phyloP scores from a whole-genome alignment of 2,113 vertebrate species.

The Odontesthes bonariensis region DNA sequence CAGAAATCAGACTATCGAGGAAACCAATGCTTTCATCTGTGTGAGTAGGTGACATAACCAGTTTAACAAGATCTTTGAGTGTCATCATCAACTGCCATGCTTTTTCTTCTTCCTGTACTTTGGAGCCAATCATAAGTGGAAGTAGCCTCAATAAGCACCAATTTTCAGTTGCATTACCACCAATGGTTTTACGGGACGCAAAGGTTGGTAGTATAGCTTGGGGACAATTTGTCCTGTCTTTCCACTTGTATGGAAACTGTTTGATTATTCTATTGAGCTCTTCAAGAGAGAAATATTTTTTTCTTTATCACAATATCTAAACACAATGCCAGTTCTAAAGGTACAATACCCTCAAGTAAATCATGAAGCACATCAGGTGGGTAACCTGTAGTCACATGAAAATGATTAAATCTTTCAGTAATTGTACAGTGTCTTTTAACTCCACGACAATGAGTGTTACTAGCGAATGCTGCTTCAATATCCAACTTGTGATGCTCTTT shows the following conservation, averaged over 20 bases:
- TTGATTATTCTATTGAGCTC: conserved; percentile 17
- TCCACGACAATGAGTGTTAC: conserved; percentile 4
- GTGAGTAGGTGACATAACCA: conserved; percentile 1
- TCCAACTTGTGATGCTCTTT: conserved; percentile 20
- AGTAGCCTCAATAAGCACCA: conserved; percentile 33
- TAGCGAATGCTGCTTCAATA: conserved; percentile 25
- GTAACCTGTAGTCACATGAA: conserved; percentile 25
- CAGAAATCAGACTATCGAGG: conserved; percentile 46
- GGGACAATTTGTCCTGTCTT: conserved; percentile 34
- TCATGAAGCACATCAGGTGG: conserved; percentile 40
- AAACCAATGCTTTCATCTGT: conserved; percentile 35
- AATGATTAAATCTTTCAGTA: conserved; percentile 22
- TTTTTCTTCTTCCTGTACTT: conserved; percentile 25
- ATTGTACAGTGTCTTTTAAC: conserved; percentile 45
- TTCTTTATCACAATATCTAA: conserved; percentile 31
- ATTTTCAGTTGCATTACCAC: conserved; percentile 23
- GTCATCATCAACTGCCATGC: conserved; percentile 51
- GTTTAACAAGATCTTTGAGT: conserved; percentile 43
- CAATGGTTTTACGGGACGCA: conserved; percentile 20
- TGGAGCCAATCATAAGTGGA: too few relatives aligned
- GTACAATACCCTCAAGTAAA: conserved; percentile 43
- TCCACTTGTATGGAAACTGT: too few relatives aligned
- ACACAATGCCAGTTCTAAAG: conserved; percentile 15
- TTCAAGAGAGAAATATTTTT: conserved; percentile 38
- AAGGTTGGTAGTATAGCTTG: conserved; percentile 23